These are phyloP conservation scores for Cheumatopsyche charites DNA, from an alignment of 1,140 invertebrate genomes.

Conservation along the genomic window DNA sequence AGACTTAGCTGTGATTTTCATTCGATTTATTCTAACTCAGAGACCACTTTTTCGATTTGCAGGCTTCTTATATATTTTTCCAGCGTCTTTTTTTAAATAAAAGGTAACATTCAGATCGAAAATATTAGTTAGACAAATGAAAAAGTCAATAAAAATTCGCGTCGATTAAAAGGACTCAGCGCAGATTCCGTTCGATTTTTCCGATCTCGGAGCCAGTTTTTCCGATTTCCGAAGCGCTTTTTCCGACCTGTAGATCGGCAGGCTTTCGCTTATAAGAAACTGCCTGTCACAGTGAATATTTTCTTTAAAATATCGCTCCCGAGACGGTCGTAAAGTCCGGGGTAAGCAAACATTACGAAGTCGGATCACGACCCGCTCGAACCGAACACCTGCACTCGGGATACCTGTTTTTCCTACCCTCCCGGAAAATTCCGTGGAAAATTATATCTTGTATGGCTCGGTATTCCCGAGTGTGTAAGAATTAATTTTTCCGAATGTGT, in stretches of 20 bases:
- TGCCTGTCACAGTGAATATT: slow-evolving; percentile 36
- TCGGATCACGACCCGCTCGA: slow-evolving; percentile 42
- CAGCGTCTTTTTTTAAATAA: too few species aligned
- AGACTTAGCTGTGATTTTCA: too few species aligned
- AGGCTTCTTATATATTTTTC: too few species aligned
- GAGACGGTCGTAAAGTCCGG: slow-evolving; percentile 33
- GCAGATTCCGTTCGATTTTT: not conserved
- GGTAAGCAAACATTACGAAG: slow-evolving; percentile 39
- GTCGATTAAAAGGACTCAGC: too few species aligned
- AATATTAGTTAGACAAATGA: too few species aligned
- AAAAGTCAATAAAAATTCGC: not conserved
- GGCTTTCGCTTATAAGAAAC: slow-evolving; percentile 12
- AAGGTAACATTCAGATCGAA: too few species aligned
- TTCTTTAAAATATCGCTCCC: slow-evolving; percentile 44
- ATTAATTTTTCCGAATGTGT: too few species aligned
- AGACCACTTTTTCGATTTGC: too few species aligned
- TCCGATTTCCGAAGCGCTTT: not conserved
- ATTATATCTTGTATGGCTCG: not conserved
- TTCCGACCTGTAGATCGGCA: slow-evolving; percentile 26
- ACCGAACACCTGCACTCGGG: not conserved
- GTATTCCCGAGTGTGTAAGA: too few species aligned
- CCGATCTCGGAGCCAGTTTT: not conserved
- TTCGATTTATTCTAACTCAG: too few species aligned
- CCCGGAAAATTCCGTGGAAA: not conserved
- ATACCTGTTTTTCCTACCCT: too few species aligned